Percentiles rank a stretch among this genome's conserved stretches.
These are phyloP conservation scores for Dryoscopus gambensis DNA, from an alignment of 2,113 vertebrate genomes.

Conservation along the genomic window DNA sequence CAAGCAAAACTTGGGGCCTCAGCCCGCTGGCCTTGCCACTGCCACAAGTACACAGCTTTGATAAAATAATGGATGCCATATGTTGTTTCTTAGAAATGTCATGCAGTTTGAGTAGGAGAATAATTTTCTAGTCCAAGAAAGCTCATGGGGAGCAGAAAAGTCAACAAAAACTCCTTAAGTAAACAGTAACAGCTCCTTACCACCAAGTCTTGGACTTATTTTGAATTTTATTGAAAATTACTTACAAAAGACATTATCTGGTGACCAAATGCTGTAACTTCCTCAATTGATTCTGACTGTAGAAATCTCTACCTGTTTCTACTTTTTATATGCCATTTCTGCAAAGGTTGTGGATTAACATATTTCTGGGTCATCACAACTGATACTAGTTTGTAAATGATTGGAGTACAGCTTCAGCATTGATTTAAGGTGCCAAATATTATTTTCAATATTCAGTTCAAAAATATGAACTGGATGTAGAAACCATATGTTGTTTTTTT, in stretches of 20 bases:
- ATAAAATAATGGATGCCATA: conserved; percentile 51
- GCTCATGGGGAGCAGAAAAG: not conserved
- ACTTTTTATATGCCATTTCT: not conserved
- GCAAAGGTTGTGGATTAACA: not conserved
- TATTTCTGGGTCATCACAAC: not conserved
- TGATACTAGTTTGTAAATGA: not conserved
- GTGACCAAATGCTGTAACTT: not conserved
- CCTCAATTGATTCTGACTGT: not conserved
- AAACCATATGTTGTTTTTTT: not conserved
- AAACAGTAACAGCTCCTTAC: not conserved
- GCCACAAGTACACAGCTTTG: not conserved
- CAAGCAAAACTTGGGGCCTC: not conserved
- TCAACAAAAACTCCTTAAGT: conserved; percentile 1
- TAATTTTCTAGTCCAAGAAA: conserved; percentile 27
- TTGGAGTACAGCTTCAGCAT: not conserved
- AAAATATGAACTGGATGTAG: not conserved
- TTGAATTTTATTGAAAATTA: conserved; percentile 4
- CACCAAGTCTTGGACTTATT: not conserved
- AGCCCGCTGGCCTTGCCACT: not conserved
- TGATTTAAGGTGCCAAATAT: not conserved
- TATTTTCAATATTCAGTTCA: not conserved
- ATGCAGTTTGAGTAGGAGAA: conserved; percentile 13
- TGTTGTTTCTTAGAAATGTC: conserved; percentile 49
- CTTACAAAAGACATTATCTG: conserved; percentile 1
- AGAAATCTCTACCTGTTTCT: not conserved